Evolutionary conservation across 2,888 invertebrate genomes (phyloP).

Genomic region (Chorisops tibialis): DNA sequence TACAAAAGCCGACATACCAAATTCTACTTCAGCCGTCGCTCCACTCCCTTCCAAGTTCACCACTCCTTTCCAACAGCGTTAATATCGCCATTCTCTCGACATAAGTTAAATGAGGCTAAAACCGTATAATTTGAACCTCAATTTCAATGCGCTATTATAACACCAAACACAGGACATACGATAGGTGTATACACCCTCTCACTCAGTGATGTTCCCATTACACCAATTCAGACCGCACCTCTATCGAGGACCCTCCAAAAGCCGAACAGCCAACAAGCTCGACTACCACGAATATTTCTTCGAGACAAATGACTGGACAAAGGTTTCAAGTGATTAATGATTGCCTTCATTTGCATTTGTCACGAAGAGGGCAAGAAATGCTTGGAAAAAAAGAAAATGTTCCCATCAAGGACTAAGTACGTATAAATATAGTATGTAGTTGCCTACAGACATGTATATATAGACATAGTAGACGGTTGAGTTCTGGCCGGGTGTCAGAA

Average conservation of each 20-base stretch:
- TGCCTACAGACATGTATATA: too few species aligned
- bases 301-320: constrained; percentile 29
- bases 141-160: constrained; percentile 9
- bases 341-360: constrained; percentile 31
- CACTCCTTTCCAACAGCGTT: too few species aligned
- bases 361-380: constrained; percentile 18
- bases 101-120: constrained; percentile 10
- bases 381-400: background rate
- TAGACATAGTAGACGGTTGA: background rate
- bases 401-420: background rate
- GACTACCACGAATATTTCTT: constrained; percentile 10
- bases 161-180: constrained; percentile 11
- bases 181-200: constrained; percentile 6
- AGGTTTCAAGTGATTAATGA: constrained; percentile 32
- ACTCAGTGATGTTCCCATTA: background rate
- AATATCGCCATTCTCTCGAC: background rate
- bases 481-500: background rate
- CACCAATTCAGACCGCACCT: background rate
- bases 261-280: constrained; percentile 10
- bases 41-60: too few species aligned
- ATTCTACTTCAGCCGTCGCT: too few species aligned
- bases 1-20: too few species aligned
- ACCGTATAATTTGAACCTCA: constrained; percentile 16
- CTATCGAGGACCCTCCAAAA: background rate
- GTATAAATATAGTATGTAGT: too few species aligned